Evolutionary conservation across 2,113 vertebrate species (phyloP).

Genomic region (Gnathonemus echidnorhynchus): DNA sequence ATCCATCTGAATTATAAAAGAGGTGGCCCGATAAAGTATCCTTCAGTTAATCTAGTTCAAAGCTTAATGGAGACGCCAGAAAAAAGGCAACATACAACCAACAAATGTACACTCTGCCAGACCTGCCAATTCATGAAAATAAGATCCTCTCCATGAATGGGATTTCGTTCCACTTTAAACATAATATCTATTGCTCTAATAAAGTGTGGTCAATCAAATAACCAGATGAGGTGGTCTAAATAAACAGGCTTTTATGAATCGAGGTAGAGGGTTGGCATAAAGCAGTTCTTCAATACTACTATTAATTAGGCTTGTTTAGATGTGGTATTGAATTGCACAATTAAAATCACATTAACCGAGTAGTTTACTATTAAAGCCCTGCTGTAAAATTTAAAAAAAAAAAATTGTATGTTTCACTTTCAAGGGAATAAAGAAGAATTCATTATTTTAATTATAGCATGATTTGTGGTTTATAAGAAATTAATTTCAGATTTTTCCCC

Average conservation of each 20-base stretch:
- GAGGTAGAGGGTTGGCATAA: neutral
- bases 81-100: neutral
- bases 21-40: neutral
- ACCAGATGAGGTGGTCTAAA: neutral
- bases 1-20: neutral
- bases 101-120: neutral
- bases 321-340: neutral
- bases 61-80: neutral
- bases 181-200: neutral
- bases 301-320: neutral
- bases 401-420: neutral
- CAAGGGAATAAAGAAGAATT: neutral
- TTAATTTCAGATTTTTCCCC: neutral
- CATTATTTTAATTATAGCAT: neutral
- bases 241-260: neutral
- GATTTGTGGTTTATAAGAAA: neutral
- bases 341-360: neutral
- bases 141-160: neutral
- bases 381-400: neutral
- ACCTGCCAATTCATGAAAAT: neutral
- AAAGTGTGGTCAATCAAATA: neutral
- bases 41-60: neutral
- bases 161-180: neutral
- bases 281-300: neutral
- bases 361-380: neutral